phyloP scores from a whole-genome alignment of 2,113 vertebrate genomes.

The Eulacestoma nigropectus region DNA sequence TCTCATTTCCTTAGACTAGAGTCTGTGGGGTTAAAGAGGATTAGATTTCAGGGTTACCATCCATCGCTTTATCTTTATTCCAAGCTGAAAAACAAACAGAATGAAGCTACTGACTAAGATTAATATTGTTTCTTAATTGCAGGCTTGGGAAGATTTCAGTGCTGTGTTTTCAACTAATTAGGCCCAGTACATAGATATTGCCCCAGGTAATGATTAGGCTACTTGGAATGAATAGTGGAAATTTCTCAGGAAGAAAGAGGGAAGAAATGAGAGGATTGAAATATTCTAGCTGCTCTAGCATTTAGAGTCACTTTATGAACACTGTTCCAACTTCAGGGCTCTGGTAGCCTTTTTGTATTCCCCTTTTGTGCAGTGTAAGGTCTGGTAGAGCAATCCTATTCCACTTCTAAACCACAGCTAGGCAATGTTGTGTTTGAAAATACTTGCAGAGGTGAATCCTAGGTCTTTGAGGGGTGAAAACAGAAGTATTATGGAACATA shows the following conservation, averaged over 20 bases:
- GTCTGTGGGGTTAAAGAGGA: not conserved
- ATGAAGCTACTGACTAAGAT: not conserved
- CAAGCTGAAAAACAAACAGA: not conserved
- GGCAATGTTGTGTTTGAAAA: not conserved
- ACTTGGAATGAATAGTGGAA: not conserved
- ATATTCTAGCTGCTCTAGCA: not conserved
- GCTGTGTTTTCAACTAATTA: constrained; percentile 14
- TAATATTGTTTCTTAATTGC: not conserved
- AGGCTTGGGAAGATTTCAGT: not conserved
- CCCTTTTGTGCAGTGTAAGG: not conserved
- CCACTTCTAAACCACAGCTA: not conserved
- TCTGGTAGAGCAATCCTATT: not conserved
- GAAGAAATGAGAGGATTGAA: not conserved
- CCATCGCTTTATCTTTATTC: not conserved
- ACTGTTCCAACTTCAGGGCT: not conserved
- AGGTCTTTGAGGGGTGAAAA: not conserved
- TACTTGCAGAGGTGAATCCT: not conserved
- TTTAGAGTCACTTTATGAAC: not conserved
- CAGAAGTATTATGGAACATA: not conserved
- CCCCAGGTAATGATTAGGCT: not conserved
- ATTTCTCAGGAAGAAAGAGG: not conserved
- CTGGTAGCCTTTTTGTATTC: not conserved
- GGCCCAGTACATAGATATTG: not conserved
- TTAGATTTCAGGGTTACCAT: not conserved
- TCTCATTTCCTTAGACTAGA: not conserved